Evolutionary conservation across 2,888 invertebrate genomes (phyloP), one percentile per base, ranked within the genome.

Genomic region (Xestia xanthographa): DNA sequence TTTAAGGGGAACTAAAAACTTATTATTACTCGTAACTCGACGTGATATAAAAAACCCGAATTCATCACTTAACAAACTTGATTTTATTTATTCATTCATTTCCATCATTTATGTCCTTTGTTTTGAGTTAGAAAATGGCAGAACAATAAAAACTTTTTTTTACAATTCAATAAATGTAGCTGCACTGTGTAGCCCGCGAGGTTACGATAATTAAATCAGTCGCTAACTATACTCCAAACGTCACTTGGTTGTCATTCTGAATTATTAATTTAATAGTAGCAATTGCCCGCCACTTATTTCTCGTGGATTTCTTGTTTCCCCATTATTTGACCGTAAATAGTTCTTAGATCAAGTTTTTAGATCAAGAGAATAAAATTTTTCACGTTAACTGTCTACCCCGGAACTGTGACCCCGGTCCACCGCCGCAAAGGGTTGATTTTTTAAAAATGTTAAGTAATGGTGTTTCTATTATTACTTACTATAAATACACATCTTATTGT

Each of bases 141-240:
- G 26, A 58, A 43, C 66, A 65, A 84, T 58, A 60, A 66, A 72
- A 58, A 20, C 14, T 68, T 34, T 38, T 5, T 48, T 50, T 45
- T 72, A 75, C 74, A 50, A 66, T 69, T 65, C 26, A 74, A 58
- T 74, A n/a, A 48, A 66, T 62, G 34, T 66, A 73, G 45, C 65
- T 73, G 66, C 68, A 77, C 66, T 77, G 48, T 62, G n/a, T 41
- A 78, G 66, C 72, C 41, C 68, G 72, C 80, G 66, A 87, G 79
- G 79, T 83, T 86, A 78, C 72, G 12, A 77, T 71, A 78, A 75
- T 80, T 78, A 80, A 82, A 75, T 79, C 87, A 70, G 65, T 77
- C 41, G 53, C 71, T 60, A 67, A 80, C 69, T 69, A 67, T 72
- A 77, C 67, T 73, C 71, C n/a, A 79, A 80, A 84, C 88, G 88